Evolutionary conservation across 1,140 invertebrate genomes (phyloP).

Genomic region (Heliothis virescens): DNA sequence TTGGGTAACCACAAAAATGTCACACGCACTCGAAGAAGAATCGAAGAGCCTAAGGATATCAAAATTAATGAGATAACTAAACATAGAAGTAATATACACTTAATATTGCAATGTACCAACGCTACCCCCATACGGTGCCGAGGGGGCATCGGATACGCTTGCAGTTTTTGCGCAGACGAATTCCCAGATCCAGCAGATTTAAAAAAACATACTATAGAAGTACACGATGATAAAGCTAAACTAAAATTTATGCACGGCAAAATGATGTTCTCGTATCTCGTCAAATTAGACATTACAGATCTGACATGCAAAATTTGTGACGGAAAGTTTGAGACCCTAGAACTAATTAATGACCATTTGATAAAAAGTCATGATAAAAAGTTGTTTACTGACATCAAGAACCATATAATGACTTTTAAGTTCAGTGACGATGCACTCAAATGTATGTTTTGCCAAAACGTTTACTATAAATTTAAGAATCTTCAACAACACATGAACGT

Average conservation of each 20-base stretch:
- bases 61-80: slow-evolving; percentile 64
- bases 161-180: slow-evolving; percentile 67
- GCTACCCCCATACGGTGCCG: slow-evolving; percentile 70
- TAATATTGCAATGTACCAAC: slow-evolving; percentile 71
- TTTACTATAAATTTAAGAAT: slow-evolving; percentile 70
- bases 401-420: slow-evolving; percentile 62
- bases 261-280: slow-evolving; percentile 63
- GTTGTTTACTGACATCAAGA: slow-evolving; percentile 59
- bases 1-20: slow-evolving; percentile 51
- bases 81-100: slow-evolving; percentile 68
- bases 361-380: slow-evolving; percentile 53
- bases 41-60: slow-evolving; percentile 12
- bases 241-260: slow-evolving; percentile 61
- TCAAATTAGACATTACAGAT: slow-evolving; percentile 67
- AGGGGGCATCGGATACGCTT: slow-evolving; percentile 65
- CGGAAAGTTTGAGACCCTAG: slow-evolving; percentile 49
- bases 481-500: slow-evolving; percentile 73
- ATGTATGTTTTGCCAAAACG: slow-evolving; percentile 60
- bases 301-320: slow-evolving; percentile 63
- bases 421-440: slow-evolving; percentile 56
- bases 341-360: slow-evolving; percentile 58
- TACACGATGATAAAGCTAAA: slow-evolving; percentile 62
- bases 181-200: slow-evolving; percentile 66
- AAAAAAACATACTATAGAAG: slow-evolving; percentile 65
- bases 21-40: slow-evolving; percentile 39